Conservation (phyloP, 2,113 vertebrate genomes). For the Hypanus sabinus region DNA sequence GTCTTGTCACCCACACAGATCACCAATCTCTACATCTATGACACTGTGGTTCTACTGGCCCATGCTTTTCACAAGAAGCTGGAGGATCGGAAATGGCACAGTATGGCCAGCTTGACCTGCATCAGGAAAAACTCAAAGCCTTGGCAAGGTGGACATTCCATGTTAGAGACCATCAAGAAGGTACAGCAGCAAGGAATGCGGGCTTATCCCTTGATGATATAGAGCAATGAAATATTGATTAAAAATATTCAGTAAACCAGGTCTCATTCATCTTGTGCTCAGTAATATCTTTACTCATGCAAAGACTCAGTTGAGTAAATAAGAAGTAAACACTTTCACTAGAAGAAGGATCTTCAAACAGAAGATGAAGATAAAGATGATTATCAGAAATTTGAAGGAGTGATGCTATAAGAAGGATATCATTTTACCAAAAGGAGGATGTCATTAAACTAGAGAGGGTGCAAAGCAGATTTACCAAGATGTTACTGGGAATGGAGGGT, state of each 20-base stretch:
- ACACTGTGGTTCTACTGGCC: slow-evolving; percentile 83
- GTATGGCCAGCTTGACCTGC: slow-evolving; percentile 97
- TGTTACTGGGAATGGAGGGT: too few relatives aligned
- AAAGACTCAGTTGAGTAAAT: neutral
- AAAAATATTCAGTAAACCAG: neutral
- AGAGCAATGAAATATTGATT: neutral
- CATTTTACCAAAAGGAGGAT: too few relatives aligned
- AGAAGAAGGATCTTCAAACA: neutral
- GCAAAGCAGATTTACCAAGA: too few relatives aligned
- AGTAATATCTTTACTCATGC: neutral
- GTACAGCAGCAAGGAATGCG: slow-evolving; percentile 50
- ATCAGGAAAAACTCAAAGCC: slow-evolving; percentile 95
- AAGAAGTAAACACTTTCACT: neutral
- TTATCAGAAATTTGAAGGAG: too few relatives aligned
- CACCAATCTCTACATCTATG: slow-evolving; percentile 93
- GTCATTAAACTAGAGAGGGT: too few relatives aligned
- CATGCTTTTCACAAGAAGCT: slow-evolving; percentile 96
- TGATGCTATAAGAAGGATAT: too few relatives aligned
- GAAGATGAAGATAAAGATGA: too few relatives aligned
- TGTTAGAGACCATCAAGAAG: slow-evolving; percentile 97
- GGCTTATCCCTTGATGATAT: neutral
- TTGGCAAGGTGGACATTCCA: slow-evolving; percentile 93
- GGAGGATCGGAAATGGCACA: slow-evolving; percentile 98
- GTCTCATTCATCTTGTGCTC: neutral
- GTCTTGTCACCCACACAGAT: slow-evolving; percentile 60